A percentile compares a stretch with the other conserved stretches of the same genome.
phyloP scores from a whole-genome alignment of 2,113 vertebrate species.

The rabbit (Oryctolagus cuniculus) region DNA sequence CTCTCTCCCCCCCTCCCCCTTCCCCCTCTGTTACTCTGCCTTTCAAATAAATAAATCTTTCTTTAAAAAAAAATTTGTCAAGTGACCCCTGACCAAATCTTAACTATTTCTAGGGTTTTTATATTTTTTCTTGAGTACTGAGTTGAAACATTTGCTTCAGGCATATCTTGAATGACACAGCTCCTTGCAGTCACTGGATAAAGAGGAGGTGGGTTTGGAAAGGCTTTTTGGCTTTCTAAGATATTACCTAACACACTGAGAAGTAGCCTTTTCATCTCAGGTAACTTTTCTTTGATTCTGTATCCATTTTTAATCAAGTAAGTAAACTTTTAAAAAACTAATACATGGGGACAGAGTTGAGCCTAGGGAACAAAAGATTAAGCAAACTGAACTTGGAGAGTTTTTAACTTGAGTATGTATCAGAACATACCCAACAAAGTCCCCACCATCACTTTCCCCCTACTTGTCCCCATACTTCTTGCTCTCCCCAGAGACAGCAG shows the following conservation, averaged over 20 bases:
- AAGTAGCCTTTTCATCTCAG: background rate
- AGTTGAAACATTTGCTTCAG: background rate
- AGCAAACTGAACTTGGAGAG: background rate
- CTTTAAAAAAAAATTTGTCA: background rate
- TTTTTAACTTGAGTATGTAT: conserved; percentile 23
- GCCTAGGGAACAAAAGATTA: background rate
- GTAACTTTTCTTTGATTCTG: background rate
- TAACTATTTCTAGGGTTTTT: background rate
- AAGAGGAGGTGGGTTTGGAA: background rate
- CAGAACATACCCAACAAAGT: conserved; percentile 44
- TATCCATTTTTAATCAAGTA: background rate
- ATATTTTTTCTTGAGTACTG: background rate
- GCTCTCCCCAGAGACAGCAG: conserved; percentile 28
- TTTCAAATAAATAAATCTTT: too few relatives aligned
- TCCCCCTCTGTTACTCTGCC: too few relatives aligned
- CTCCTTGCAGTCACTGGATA: background rate
- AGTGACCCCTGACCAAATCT: background rate
- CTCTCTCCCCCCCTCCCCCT: too few relatives aligned
- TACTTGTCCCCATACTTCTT: background rate
- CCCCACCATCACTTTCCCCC: background rate
- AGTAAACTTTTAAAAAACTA: background rate
- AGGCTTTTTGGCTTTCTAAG: conserved; percentile 19
- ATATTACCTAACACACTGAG: background rate
- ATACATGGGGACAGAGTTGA: background rate
- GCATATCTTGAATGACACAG: background rate